Evolutionary conservation across 2,797 vertebrate genomes (phyloP).

Genomic region (Pseudopleuronectes americanus): DNA sequence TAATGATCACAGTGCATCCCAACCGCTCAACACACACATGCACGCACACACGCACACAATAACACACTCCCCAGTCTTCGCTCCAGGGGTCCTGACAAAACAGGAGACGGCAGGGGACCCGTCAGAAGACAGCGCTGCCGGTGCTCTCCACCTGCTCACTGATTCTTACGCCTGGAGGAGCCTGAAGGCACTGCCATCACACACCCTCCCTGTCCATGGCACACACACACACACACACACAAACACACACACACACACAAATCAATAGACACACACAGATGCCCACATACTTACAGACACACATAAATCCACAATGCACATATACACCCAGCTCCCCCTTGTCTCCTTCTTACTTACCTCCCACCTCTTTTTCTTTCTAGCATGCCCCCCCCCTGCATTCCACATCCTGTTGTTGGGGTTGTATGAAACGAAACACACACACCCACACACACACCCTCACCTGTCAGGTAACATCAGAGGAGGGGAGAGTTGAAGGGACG

Average conservation of each 20-base stretch:
- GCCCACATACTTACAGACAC: constrained; percentile 57
- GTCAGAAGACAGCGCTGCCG: constrained; percentile 79
- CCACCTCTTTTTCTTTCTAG: constrained; percentile 53
- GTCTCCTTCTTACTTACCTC: constrained; percentile 54
- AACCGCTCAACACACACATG: constrained; percentile 33
- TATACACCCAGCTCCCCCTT: constrained; percentile 40
- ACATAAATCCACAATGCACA: constrained; percentile 57
- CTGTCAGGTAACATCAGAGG: constrained; percentile 78
- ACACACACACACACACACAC: constrained; percentile 58
- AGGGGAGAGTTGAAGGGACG: constrained; percentile 68
- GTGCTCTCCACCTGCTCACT: constrained; percentile 81
- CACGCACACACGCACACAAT: background rate
- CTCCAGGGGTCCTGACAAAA: constrained; percentile 81
- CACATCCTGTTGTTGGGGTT: constrained; percentile 56
- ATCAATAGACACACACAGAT: constrained; percentile 18
- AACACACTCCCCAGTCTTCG: constrained; percentile 58
- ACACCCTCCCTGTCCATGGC: constrained; percentile 63
- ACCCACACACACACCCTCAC: constrained; percentile 57
- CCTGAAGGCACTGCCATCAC: constrained; percentile 78
- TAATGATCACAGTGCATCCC: constrained; percentile 78
- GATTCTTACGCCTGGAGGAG: constrained; percentile 82
- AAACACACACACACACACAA: constrained; percentile 44
- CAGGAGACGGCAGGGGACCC: constrained; percentile 78
- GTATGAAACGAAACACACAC: constrained; percentile 55
- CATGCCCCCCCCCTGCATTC: constrained; percentile 52